Conservation (phyloP, 2,113 vertebrate genomes). For the Prochilodus magdalenae region DNA sequence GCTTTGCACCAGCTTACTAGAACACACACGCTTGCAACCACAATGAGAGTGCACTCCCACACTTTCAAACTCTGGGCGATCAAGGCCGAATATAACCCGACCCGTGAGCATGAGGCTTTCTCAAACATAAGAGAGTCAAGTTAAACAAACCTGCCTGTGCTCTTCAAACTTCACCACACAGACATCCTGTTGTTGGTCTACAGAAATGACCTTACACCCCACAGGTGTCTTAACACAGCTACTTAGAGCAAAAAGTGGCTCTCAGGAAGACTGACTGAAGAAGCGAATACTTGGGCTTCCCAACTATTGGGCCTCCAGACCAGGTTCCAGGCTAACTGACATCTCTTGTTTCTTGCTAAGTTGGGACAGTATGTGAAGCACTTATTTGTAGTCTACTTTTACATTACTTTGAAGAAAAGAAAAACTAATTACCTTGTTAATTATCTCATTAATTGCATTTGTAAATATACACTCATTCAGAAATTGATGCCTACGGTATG, state of each 20-base stretch:
- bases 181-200: background rate
- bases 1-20: background rate
- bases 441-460: too few species aligned
- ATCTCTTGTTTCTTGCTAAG: too few species aligned
- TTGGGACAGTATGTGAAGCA: too few species aligned
- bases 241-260: background rate
- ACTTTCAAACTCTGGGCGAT: background rate
- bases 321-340: too few species aligned
- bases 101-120: background rate
- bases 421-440: too few species aligned
- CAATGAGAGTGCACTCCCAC: background rate
- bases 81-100: background rate
- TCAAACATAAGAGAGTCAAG: background rate
- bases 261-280: background rate
- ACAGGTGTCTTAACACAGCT: background rate
- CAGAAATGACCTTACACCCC: background rate
- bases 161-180: background rate
- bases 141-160: background rate
- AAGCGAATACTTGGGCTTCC: too few species aligned
- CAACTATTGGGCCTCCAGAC: too few species aligned
- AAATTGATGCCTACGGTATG: too few species aligned
- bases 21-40: background rate
- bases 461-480: too few species aligned
- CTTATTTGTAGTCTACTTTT: too few species aligned
- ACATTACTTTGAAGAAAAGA: too few species aligned